These are phyloP conservation scores for Ctenomys sociabilis DNA, from an alignment of 2,113 vertebrate genomes.

Conservation along the genomic window DNA sequence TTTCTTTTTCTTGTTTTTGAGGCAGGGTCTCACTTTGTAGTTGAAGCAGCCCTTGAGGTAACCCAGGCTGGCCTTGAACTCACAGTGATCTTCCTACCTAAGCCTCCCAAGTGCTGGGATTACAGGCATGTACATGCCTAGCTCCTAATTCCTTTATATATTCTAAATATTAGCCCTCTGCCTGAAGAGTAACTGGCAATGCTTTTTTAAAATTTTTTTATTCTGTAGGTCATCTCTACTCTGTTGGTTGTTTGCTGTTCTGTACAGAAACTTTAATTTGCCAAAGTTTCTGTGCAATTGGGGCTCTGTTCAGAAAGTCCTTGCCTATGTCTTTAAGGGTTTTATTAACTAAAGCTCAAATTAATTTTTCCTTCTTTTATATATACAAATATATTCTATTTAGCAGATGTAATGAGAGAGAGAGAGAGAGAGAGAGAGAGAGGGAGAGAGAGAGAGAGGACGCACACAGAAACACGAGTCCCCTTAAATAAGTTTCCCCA, in stretches of 20 bases:
- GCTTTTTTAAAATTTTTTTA: background rate
- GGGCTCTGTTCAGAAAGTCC: background rate
- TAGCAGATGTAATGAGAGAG: background rate
- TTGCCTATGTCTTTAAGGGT: background rate
- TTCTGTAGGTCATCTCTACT: background rate
- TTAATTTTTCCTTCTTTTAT: background rate
- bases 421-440: too few species aligned
- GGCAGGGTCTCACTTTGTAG: background rate
- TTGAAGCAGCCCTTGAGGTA: background rate
- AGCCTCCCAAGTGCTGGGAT: background rate
- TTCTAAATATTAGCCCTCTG: background rate
- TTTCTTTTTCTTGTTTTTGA: background rate
- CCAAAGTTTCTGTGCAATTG: background rate
- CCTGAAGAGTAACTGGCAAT: background rate
- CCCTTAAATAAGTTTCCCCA: background rate
- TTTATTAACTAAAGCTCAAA: background rate
- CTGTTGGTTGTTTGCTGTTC: background rate
- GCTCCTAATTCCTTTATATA: background rate
- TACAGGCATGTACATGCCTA: background rate
- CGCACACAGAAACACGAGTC: background rate
- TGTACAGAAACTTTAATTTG: background rate
- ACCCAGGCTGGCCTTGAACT: background rate
- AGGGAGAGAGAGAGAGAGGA: background rate
- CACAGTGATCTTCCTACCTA: background rate
- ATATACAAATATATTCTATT: background rate